Base-by-base conservation (phyloP, 2,797 vertebrate genomes). In the Paratrypauchen microcephalus region DNA sequence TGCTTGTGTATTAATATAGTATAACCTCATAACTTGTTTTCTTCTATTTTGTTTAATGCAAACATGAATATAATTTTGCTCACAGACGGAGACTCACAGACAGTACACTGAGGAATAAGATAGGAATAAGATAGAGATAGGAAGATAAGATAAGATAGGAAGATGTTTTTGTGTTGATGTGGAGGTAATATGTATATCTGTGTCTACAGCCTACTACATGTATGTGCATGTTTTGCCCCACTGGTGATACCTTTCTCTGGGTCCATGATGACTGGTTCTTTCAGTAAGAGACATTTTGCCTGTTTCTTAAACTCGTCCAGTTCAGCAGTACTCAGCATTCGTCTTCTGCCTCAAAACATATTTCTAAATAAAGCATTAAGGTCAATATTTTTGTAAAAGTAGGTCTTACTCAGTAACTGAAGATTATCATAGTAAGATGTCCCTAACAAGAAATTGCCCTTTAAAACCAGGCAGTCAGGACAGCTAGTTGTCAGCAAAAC, bases 241-340 rank as follows among this genome's bases (percentile, higher is more conserved):
- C 50, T 28, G 24, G 6, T n/a, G 18, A 4, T 78, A 88, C 89
- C 85, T 68, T 68, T 78, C 5, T 79, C 39, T 70, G 72, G 2
- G 30, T 83, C 52, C 62, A 85, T 0, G 55, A 86, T 0, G 7
- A 18, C 1, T 18, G 86, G 66, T 15, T 58, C 0, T 8, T 71
- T 73, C 71, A 86, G 8, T 36, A 2, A 36, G 32, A 36, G 48
- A 72, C 88, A 89, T 9, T 66, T 57, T 0, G 19, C 66, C 76
- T 91, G 88, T 70, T 78, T 85, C 12, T 13, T 58, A 61, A 75
- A 90, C 62, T 88, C 80, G 0, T 79, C 60, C 63, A 81, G 2
- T 50, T 89, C 85, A 39, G 65, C 72, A 72, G 11, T 45, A 4
- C 59, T 73, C 60, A 90, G 48, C 0, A 12, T 45, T 0, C 0